Percentiles rank a stretch among this genome's conserved stretches.
Evolutionary conservation across 37 sponge, comb jelly and placozoan genomes (phyloP).

Genomic region (Axinella damicornis): DNA sequence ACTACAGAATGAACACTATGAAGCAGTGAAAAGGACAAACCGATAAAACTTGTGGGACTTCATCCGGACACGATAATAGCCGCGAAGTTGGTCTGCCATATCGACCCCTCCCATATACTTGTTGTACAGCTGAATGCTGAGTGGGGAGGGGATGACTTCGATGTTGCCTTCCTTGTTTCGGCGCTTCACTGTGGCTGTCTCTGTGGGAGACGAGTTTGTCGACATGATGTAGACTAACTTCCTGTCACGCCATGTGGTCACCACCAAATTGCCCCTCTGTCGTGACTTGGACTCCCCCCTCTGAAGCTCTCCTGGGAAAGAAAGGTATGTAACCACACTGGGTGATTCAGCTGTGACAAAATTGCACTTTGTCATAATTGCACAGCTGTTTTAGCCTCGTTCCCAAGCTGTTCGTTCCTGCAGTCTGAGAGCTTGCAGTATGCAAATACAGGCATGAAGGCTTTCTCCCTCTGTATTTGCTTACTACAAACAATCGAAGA

Average conservation of each 20-base stretch:
- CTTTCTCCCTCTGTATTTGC: too few species aligned
- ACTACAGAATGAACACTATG: too few species aligned
- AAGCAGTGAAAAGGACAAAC: too few species aligned
- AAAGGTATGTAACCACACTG: too few species aligned
- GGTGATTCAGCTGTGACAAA: too few species aligned
- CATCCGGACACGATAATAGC: slow-evolving; percentile 7
- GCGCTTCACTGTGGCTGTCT: neutral
- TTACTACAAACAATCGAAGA: too few species aligned
- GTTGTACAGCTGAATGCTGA: neutral
- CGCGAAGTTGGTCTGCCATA: slow-evolving; percentile 20
- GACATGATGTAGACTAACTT: slow-evolving; percentile 10
- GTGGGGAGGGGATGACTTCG: neutral
- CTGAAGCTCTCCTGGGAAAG: neutral
- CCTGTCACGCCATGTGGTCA: slow-evolving; percentile 18
- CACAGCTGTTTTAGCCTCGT: too few species aligned
- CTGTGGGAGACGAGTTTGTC: neutral
- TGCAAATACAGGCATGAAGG: too few species aligned
- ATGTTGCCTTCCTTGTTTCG: neutral
- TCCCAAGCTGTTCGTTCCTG: too few species aligned
- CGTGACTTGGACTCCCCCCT: neutral
- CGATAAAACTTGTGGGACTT: slow-evolving; percentile 18
- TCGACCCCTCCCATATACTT: slow-evolving; percentile 19
- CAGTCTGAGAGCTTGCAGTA: too few species aligned
- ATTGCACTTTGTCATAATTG: too few species aligned
- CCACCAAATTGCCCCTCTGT: slow-evolving; percentile 15